phyloP scores from a whole-genome alignment of 2,888 invertebrate species.

The Unio delphinus region DNA sequence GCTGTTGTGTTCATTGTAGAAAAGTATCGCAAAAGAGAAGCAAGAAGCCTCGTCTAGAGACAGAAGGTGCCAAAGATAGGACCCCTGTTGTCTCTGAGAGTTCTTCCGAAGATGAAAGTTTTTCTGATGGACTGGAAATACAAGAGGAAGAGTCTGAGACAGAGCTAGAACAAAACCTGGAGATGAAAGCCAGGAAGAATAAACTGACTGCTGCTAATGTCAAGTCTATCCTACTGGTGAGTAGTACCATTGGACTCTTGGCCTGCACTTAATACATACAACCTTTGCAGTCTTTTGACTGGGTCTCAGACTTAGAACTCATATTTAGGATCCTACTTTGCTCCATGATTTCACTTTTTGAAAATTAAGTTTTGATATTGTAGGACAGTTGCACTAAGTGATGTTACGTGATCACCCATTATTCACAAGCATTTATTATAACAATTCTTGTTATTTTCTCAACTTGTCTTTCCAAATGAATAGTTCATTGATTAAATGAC shows the following conservation, averaged over 20 bases:
- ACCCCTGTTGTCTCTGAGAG: slow-evolving; percentile 3
- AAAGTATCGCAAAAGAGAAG: slow-evolving; percentile 8
- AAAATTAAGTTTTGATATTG: too few species aligned
- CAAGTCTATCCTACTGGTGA: slow-evolving; percentile 85
- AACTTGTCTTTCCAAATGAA: too few species aligned
- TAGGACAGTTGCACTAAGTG: too few species aligned
- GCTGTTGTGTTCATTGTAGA: neutral
- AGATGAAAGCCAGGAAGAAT: slow-evolving; percentile 66
- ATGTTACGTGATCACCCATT: too few species aligned
- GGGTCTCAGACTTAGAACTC: too few species aligned
- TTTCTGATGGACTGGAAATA: slow-evolving; percentile 17
- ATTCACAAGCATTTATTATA: too few species aligned
- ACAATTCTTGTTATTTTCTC: too few species aligned
- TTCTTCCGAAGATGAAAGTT: slow-evolving; percentile 15
- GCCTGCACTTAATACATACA: too few species aligned
- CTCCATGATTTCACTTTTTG: too few species aligned
- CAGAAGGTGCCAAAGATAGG: slow-evolving; percentile 1
- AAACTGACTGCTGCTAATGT: slow-evolving; percentile 86
- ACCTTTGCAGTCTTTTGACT: too few species aligned
- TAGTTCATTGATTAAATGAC: too few species aligned
- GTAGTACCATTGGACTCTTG: slow-evolving; percentile 11
- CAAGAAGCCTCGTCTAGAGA: slow-evolving; percentile 1
- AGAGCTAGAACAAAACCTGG: slow-evolving; percentile 43
- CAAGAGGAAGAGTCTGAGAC: slow-evolving; percentile 20
- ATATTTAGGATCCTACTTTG: too few species aligned